Percentiles rank a stretch among this genome's conserved stretches.
Evolutionary conservation across 2,113 vertebrate species (phyloP).

Genomic region (Parus major): DNA sequence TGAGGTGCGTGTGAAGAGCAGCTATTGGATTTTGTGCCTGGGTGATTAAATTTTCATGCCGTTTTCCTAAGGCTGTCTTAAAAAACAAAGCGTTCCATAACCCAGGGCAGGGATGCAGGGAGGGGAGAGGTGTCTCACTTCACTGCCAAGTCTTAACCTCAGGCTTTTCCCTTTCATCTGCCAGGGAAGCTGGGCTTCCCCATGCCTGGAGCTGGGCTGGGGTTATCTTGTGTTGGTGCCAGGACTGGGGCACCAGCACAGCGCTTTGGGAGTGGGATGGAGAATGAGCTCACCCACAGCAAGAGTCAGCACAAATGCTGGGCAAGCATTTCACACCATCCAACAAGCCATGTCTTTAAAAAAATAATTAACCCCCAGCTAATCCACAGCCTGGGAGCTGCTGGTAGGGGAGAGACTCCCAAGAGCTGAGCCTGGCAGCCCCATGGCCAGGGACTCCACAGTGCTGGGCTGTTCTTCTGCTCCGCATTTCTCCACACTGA

Average conservation of each 20-base stretch:
- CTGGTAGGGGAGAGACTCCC: background rate
- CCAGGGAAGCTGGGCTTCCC: background rate
- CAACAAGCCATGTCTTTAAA: background rate
- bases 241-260: background rate
- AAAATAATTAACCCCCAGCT: rapidly evolving
- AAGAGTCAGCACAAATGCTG: background rate
- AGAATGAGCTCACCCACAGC: background rate
- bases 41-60: constrained; percentile 23
- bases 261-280: background rate
- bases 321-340: background rate
- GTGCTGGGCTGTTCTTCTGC: background rate
- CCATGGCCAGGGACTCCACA: background rate
- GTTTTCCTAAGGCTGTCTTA: constrained; percentile 6
- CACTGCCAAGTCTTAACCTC: background rate
- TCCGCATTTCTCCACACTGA: rapidly evolving
- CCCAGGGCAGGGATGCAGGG: background rate
- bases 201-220: background rate
- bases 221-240: background rate
- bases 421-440: rapidly evolving
- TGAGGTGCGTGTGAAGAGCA: background rate
- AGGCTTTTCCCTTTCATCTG: background rate
- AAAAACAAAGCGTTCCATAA: background rate
- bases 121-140: background rate
- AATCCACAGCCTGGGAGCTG: background rate
- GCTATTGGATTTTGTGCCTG: background rate